Evolutionary conservation across 2,113 vertebrate genomes (phyloP).

Genomic region (Suricata suricatta): DNA sequence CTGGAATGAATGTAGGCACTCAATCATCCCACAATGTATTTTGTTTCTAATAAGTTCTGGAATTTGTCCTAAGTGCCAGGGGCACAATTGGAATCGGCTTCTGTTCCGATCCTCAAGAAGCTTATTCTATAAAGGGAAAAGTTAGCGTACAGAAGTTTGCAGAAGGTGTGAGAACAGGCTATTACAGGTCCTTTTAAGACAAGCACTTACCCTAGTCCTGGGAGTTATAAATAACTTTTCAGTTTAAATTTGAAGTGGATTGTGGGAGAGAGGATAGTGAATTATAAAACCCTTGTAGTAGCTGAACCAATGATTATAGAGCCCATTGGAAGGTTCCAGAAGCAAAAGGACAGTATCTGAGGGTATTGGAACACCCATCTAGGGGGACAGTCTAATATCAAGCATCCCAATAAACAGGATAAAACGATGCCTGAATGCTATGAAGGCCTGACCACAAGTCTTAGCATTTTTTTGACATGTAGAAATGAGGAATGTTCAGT

Average conservation of each 20-base stretch:
- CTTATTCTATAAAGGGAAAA: not conserved
- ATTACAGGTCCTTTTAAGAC: not conserved
- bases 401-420: not conserved
- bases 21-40: not conserved
- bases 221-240: not conserved
- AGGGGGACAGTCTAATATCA: not conserved
- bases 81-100: not conserved
- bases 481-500: not conserved
- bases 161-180: not conserved
- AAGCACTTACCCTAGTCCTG: not conserved
- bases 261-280: not conserved
- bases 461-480: not conserved
- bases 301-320: not conserved
- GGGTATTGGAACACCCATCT: not conserved
- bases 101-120: not conserved
- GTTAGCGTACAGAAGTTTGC: not conserved
- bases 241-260: not conserved
- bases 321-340: not conserved
- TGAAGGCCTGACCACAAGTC: not conserved
- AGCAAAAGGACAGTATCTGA: not conserved
- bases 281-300: not conserved
- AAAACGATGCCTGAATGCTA: not conserved
- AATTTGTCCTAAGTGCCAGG: not conserved
- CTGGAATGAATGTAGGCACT: not conserved
- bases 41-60: not conserved